These are phyloP conservation scores for Otus scops DNA, from an alignment of 2,797 vertebrate species.

Conservation along the genomic window DNA sequence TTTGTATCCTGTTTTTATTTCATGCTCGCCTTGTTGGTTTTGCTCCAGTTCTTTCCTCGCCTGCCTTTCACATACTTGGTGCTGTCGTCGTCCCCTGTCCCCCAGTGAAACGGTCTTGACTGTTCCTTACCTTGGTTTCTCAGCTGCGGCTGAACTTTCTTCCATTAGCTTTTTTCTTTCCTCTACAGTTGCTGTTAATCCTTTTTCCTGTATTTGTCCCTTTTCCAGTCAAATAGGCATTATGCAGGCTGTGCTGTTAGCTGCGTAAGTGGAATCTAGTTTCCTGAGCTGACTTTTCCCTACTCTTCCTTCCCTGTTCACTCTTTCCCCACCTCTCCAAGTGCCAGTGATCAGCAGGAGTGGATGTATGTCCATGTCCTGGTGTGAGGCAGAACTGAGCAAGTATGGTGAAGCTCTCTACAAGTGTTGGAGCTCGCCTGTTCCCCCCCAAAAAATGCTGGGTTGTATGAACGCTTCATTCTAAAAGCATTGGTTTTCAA, in stretches of 20 bases:
- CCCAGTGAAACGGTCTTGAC: not conserved
- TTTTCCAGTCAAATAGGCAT: not conserved
- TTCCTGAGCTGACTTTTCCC: constrained; percentile 1
- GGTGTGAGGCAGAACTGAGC: not conserved
- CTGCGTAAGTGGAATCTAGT: not conserved
- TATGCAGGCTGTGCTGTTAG: not conserved
- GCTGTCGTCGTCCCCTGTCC: fast-evolving
- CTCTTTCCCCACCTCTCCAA: not conserved
- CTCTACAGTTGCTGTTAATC: not conserved
- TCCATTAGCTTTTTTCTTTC: not conserved
- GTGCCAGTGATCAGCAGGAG: not conserved
- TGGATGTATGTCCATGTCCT: not conserved
- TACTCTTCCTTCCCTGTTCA: not conserved
- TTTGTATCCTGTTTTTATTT: not conserved
- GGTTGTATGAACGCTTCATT: fast-evolving
- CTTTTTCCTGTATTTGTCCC: constrained; percentile 5
- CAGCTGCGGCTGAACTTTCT: not conserved
- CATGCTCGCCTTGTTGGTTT: not conserved
- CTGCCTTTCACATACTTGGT: not conserved
- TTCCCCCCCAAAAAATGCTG: fast-evolving
- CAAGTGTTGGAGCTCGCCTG: not conserved
- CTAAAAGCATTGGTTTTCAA: not conserved
- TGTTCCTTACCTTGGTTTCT: not conserved
- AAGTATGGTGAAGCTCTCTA: not conserved
- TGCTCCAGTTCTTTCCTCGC: not conserved